These are phyloP conservation scores for Decapterus maruadsi DNA, from an alignment of 2,797 vertebrate genomes.

Conservation along the genomic window DNA sequence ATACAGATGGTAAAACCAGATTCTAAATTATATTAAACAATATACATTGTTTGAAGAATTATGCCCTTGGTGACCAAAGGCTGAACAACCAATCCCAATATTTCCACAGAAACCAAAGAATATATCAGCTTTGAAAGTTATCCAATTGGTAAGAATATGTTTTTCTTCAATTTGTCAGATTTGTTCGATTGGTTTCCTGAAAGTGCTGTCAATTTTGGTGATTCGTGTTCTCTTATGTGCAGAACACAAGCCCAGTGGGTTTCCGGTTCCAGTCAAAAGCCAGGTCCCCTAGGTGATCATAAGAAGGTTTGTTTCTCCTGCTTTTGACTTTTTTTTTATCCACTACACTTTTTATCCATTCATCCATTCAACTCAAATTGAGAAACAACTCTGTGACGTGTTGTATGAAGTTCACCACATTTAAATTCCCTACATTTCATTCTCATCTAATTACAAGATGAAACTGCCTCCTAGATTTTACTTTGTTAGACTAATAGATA, in stretches of 20 bases:
- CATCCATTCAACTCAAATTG: background rate
- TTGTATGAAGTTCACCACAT: background rate
- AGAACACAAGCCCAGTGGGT: slow-evolving; percentile 24
- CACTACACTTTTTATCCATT: background rate
- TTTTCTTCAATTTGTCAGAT: background rate
- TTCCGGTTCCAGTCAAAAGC: slow-evolving; percentile 41
- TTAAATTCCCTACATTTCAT: slow-evolving; percentile 10
- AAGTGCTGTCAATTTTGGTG: background rate
- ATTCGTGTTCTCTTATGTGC: slow-evolving; percentile 2
- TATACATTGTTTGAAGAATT: background rate
- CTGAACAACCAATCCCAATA: slow-evolving; percentile 14
- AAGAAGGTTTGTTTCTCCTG: slow-evolving; percentile 33
- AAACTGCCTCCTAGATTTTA: background rate
- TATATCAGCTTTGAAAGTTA: slow-evolving; percentile 56
- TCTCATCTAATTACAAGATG: background rate
- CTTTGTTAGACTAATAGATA: slow-evolving; percentile 7
- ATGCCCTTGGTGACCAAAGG: background rate
- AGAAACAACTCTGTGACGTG: background rate
- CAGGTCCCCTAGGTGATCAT: slow-evolving; percentile 4
- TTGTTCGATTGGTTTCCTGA: slow-evolving; percentile 13
- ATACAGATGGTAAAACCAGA: slow-evolving; percentile 56
- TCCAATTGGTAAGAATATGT: slow-evolving; percentile 51
- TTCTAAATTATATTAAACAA: background rate
- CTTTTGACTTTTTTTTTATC: slow-evolving; percentile 6
- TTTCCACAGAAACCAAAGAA: slow-evolving; percentile 68